Evolutionary conservation across 92 coral and sea anemone species (phyloP), one percentile per base, ranked within the genome.

Genomic region (Porites evermanni): DNA sequence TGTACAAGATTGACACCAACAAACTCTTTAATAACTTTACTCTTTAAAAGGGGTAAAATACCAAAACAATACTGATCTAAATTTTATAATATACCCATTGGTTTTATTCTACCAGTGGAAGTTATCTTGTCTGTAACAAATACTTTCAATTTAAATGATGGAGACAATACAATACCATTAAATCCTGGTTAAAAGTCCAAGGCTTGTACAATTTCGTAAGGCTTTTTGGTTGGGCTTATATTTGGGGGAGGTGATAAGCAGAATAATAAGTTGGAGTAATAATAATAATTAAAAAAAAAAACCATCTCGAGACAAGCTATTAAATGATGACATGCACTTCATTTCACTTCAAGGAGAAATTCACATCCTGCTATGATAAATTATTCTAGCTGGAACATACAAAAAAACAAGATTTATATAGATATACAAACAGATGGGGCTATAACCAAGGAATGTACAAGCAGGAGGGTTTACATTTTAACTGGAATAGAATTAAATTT

Each of bases 1-100:
- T 17, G 67, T 64, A 64, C 67, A 64, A 64, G n/a, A 64, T 64
- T 64, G 67, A 64, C 67, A 64, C 20, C 67, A 64, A 64, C 67
- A 64, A 64, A 64, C 20, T 12, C 67, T 64, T 64, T 64, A 64
- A 64, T 64, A 64, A 64, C 67, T 64, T 12, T 64, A 64, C 67
- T 64, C 67, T 64, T 64, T 64, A 64, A 64, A 64, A 13, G 67
- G 20, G 67, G 14, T 13, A 64, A 64, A 26, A 26, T 26, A 26
- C 29, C 29, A 26, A 1, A 26, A 26, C 29, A 26, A 26, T 26
- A 26, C 29, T 26, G 29, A 26, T 26, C 29, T 26, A 26, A 26
- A 26, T 26, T 26, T 26, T 26, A 26, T 26, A 26, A 26, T 26
- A 26, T 26, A 26, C 29, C 29, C 29, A 64, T 5, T 6, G 14